Base-by-base conservation (phyloP, 2,113 vertebrate species). In the Ptyas mucosa region DNA sequence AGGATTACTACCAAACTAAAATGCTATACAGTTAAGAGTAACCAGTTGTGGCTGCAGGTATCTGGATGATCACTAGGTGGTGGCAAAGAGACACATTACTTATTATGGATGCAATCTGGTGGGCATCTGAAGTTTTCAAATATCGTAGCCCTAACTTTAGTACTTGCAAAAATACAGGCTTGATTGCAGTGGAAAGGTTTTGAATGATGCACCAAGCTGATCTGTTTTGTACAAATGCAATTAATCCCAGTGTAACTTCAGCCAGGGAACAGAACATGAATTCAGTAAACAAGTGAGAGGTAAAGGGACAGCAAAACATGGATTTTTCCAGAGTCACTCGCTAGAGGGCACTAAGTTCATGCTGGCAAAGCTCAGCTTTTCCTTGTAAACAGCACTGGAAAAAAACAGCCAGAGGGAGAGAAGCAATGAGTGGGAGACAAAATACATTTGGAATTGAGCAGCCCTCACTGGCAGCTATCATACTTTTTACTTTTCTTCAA, bases 331-430 rank as follows among this genome's bases (percentile, higher is more conserved):
- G 55, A 0, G 11, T 11, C 8, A 93, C 96, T 95, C 97, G 92
- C 96, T 96, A 97, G 97, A 95, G 96, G 96, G 97, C 95, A 94
- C 96, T 92, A 95, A 7, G 23, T 34, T 88, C 92, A 93, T 95
- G 69, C 91, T 55, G 21, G 90, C 93, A 8, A 3, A 18, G 51
- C 89, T 10, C 90, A 8, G 1, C 8, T 91, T 88, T 5, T 6
- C 29, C 94, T 86, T 54, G 88, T 96, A 96, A 96, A 97, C 96
- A 96, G 95, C 61, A 54, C 91, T 93, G 49, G 23, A 51, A 29
- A 61, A 58, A 61, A 75, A 93, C 39, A 14, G 88, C 26, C 51
- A 10, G n/a, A n/a, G 39, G 10, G 26, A 57, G 39, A 46, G 54
- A 11, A 18, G 89, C 7, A 18, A 12, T 5, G 51, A 88, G 46